phyloP scores from a whole-genome alignment of 2,888 invertebrate species.

The Pyralis farinalis region DNA sequence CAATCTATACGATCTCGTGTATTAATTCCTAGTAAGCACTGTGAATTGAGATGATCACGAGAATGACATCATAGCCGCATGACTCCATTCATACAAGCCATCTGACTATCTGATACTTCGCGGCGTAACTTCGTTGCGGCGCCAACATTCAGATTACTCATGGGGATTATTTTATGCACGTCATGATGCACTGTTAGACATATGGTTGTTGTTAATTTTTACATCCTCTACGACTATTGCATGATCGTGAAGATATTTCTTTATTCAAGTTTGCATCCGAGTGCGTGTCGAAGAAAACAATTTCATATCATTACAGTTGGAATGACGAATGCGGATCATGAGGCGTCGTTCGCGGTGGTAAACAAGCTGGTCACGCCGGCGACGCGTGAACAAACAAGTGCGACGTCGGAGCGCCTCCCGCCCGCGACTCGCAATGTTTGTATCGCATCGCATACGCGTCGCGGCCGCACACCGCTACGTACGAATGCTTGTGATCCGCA shows the following conservation, averaged over 20 bases:
- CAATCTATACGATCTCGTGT: no score
- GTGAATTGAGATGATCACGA: neutral
- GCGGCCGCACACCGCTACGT: neutral
- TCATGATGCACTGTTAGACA: no score
- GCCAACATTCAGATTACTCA: no score
- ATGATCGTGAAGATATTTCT: no score
- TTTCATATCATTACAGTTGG: slow-evolving; percentile 35
- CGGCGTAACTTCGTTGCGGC: no score
- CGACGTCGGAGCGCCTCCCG: slow-evolving; percentile 39
- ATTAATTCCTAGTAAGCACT: neutral
- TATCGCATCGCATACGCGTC: slow-evolving; percentile 6
- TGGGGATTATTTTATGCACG: no score
- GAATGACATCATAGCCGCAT: slow-evolving; percentile 8
- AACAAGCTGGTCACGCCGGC: slow-evolving; percentile 69
- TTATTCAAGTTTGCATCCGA: no score
- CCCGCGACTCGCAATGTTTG: slow-evolving; percentile 24
- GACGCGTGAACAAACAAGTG: slow-evolving; percentile 77
- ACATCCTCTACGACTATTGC: no score
- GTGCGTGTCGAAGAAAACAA: slow-evolving; percentile 18
- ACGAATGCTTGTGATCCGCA: neutral
- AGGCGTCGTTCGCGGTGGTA: slow-evolving; percentile 54
- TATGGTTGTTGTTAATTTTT: no score
- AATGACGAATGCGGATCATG: slow-evolving; percentile 52
- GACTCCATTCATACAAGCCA: neutral
- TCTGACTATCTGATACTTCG: no score